Evolutionary conservation across 2,888 invertebrate species (phyloP).

Genomic region (Allygus modestus): DNA sequence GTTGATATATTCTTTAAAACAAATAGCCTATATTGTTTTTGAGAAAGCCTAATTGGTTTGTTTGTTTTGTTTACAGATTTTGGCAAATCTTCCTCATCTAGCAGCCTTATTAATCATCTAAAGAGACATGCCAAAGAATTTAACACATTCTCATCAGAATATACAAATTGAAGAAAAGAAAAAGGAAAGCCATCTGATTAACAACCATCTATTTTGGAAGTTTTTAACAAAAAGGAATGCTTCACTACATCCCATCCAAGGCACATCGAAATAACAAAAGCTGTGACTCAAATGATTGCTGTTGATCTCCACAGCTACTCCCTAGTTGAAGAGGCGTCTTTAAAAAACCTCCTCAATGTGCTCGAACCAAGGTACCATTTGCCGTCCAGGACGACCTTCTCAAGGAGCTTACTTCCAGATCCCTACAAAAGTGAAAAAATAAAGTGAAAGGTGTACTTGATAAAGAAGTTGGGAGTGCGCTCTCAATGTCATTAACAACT

Average conservation of each 20-base stretch:
- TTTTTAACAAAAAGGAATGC: constrained; percentile 8
- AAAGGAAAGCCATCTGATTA: neutral
- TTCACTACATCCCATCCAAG: neutral
- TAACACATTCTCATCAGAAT: neutral
- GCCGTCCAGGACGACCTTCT: neutral
- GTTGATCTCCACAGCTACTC: neutral
- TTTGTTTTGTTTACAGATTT: too few species aligned
- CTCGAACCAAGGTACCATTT: neutral
- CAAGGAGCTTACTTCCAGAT: neutral
- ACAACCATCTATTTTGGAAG: neutral
- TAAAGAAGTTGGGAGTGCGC: neutral
- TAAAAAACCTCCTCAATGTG: neutral
- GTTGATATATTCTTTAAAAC: too few species aligned
- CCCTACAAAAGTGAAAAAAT: neutral
- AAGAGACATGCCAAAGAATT: neutral
- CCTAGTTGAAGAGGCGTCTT: constrained; percentile 1
- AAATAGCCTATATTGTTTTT: too few species aligned
- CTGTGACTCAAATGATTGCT: neutral
- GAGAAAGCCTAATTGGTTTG: too few species aligned
- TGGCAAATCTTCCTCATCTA: neutral
- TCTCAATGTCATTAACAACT: neutral
- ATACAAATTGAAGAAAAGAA: neutral
- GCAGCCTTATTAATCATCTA: neutral
- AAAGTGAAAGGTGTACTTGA: neutral
- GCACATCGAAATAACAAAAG: neutral